Base-by-base conservation (phyloP, 2,113 vertebrate species). In the Gobiocypris rarus region DNA sequence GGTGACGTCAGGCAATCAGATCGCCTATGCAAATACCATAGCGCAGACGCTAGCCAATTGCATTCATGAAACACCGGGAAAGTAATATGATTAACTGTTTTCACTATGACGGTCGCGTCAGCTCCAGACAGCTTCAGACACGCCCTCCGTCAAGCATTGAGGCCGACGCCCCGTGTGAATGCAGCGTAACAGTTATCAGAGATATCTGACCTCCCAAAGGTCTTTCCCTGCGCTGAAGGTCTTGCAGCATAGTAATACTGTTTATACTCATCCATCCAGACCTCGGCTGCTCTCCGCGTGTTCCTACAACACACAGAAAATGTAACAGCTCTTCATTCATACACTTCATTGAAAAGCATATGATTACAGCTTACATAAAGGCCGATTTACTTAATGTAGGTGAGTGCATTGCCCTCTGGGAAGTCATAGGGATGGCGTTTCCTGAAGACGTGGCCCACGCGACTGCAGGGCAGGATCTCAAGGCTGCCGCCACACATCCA, bases 241-340 rank as follows among this genome's bases (percentile, higher is more conserved):
- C 98, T 92, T 0, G 98, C 98, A 24, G 97, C 96, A 0, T 99
- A 99, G 89, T 99, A 99, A 90, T 97, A 96, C 85, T 98, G 97
- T 83, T 99, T 99, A 90, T 97, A 99, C 1, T 99, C 97, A 43
- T 99, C 98, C 98, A 99, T 99, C 98, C 98, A 99, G 31, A 99
- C 98, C 89, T 99, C 98, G 0, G 97, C 98, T 0, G 98, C 97
- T 67, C 98, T 95, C 70, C 97, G 96, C 56, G 98, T 99, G 89
- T 99, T 99, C 94, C 98, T 99, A 88, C 83, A 52, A 90, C 22
- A 77, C 79, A 78, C 14, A 82, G 1, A 77, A 8, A 65, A 58
- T 54, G 43, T 48, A 31, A 77, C 52, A 34, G 6, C 8, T 5
- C 43, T 31, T 14, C 48, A 26, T 19, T 65, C 41, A 19, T 11